Percentiles rank a stretch among this genome's conserved stretches.
Evolutionary conservation across 2,797 vertebrate genomes (phyloP).

Genomic region (Enteromius unitaeniatus): DNA sequence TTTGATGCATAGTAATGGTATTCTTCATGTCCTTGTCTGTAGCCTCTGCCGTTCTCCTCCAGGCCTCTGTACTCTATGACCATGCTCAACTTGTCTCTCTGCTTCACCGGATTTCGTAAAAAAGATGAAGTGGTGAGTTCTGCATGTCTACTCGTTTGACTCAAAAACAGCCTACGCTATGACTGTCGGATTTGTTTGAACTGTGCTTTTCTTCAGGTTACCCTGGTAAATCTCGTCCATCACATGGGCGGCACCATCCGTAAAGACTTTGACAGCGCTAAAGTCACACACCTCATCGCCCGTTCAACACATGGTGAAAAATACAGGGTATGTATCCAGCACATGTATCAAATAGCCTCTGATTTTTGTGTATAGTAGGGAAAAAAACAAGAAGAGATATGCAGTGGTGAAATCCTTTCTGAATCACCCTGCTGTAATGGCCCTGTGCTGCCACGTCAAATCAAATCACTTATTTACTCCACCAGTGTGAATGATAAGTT

Average conservation of each 20-base stretch:
- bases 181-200: not conserved
- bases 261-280: conserved; percentile 91
- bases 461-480: not conserved
- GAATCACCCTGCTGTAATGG: not conserved
- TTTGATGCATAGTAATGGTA: not conserved
- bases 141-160: not conserved
- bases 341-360: not conserved
- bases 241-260: conserved; percentile 97
- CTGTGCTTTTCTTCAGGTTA: conserved; percentile 77
- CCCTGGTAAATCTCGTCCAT: conserved; percentile 92
- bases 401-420: not conserved
- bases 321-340: conserved; percentile 86
- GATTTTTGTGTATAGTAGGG: conserved; percentile 4
- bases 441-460: not conserved
- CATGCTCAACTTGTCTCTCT: conserved; percentile 93
- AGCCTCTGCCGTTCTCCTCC: conserved; percentile 92
- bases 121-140: conserved; percentile 95
- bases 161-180: not conserved
- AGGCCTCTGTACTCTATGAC: conserved; percentile 91
- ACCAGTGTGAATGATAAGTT: not conserved
- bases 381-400: not conserved
- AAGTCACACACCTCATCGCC: conserved; percentile 95
- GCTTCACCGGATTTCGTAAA: conserved; percentile 95
- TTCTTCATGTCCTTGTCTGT: not conserved
- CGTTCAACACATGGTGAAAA: conserved; percentile 95